Percentiles rank a stretch among this genome's conserved stretches.
Evolutionary conservation across 2,113 vertebrate species (phyloP).

Genomic region (Tenrec ecaudatus): DNA sequence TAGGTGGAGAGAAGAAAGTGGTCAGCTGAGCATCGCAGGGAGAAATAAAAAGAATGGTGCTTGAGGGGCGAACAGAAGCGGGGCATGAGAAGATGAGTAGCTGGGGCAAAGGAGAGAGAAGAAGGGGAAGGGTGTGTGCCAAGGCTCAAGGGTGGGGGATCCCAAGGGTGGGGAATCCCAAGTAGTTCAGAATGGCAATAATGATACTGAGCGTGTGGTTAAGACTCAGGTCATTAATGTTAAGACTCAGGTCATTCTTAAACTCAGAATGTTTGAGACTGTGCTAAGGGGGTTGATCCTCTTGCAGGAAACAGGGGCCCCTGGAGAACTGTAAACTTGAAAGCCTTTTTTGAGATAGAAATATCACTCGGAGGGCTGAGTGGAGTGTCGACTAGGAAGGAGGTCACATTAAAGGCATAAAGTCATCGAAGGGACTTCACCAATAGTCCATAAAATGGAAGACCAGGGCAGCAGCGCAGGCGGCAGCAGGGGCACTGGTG

Average conservation of each 20-base stretch:
- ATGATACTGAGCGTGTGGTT: too few species aligned
- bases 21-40: neutral
- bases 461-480: neutral
- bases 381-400: neutral
- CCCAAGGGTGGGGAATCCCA: too few species aligned
- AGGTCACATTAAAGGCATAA: neutral
- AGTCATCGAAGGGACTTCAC: neutral
- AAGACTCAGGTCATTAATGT: neutral
- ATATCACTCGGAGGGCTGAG: neutral
- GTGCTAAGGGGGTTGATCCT: neutral
- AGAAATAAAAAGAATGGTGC: neutral
- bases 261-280: neutral
- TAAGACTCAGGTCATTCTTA: neutral
- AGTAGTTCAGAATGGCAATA: neutral
- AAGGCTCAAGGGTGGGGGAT: neutral
- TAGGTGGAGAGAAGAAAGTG: neutral
- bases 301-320: neutral
- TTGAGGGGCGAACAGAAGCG: conserved; percentile 28
- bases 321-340: neutral
- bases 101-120: neutral
- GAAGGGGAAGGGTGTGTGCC: neutral
- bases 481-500: neutral
- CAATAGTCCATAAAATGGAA: neutral
- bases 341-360: conserved; percentile 47
- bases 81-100: neutral